These are phyloP conservation scores for Crocuta crocuta DNA, from an alignment of 2,113 vertebrate species.

Conservation along the genomic window DNA sequence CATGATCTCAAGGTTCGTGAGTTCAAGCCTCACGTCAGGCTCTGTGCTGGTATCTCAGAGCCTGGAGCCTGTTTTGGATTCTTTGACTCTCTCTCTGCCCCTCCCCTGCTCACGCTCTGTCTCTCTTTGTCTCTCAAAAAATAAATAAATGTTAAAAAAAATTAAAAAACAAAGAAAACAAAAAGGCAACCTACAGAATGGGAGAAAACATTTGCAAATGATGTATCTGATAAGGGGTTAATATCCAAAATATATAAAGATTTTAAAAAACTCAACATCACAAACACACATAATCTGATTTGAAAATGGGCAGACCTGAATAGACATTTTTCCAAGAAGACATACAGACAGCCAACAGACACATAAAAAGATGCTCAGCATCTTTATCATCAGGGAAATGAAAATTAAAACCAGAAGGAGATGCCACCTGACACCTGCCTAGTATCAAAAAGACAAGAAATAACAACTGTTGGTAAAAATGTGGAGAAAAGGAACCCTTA, in stretches of 20 bases:
- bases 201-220: neutral
- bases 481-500: neutral
- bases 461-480: neutral
- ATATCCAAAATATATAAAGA: neutral
- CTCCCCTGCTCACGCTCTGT: too few relatives aligned
- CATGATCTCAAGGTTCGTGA: too few relatives aligned
- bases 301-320: neutral
- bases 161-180: neutral
- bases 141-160: too few relatives aligned
- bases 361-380: neutral
- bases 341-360: neutral
- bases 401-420: neutral
- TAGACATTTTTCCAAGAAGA: neutral
- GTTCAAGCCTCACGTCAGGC: too few relatives aligned
- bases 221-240: neutral
- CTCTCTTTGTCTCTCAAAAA: too few relatives aligned
- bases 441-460: neutral
- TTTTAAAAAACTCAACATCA: neutral
- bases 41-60: too few relatives aligned
- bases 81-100: too few relatives aligned
- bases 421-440: neutral
- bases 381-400: neutral
- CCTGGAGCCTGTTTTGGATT: too few relatives aligned
- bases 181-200: neutral
- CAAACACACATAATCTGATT: neutral